Conservation (phyloP, 2,797 vertebrate genomes). For the Rousettus madagascariensis region DNA sequence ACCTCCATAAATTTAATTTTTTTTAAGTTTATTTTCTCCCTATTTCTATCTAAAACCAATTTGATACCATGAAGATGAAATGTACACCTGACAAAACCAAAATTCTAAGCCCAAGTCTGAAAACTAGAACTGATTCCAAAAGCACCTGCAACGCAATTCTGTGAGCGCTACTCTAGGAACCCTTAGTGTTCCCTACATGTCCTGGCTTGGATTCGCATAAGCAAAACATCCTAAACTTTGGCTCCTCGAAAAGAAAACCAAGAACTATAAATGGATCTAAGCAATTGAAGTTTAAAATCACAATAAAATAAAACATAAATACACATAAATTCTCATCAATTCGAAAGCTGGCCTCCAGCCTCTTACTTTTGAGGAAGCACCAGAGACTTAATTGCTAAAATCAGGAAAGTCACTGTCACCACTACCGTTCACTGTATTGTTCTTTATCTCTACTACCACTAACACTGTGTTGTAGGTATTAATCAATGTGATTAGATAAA, state of each 20-base stretch:
- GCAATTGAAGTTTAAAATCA: background rate
- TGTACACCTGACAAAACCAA: background rate
- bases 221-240: background rate
- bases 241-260: background rate
- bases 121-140: background rate
- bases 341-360: background rate
- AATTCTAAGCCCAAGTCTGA: background rate
- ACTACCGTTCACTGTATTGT: background rate
- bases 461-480: background rate
- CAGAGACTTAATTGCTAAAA: background rate
- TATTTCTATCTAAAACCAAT: background rate
- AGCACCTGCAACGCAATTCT: background rate
- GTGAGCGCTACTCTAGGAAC: fast-evolving
- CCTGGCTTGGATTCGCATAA: background rate
- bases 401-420: background rate
- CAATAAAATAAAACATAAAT: background rate
- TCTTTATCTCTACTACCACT: background rate
- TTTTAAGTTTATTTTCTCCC: background rate
- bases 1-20: background rate
- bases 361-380: background rate
- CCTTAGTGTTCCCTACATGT: fast-evolving
- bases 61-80: background rate
- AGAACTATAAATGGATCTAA: background rate
- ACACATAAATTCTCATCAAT: background rate
- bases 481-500: background rate